These are phyloP conservation scores for Physeter macrocephalus DNA, from an alignment of 2,113 vertebrate genomes.

Conservation along the genomic window DNA sequence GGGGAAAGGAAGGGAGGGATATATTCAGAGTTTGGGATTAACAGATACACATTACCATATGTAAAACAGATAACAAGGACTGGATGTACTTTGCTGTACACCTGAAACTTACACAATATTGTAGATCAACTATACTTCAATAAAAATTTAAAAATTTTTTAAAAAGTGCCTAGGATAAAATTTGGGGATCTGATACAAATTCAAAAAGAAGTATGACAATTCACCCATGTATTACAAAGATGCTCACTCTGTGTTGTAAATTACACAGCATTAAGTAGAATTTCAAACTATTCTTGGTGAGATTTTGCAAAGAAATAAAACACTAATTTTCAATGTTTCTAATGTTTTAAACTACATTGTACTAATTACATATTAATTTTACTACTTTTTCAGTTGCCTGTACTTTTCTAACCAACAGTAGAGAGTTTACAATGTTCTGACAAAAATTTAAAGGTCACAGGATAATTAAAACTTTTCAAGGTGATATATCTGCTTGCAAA, in stretches of 20 bases:
- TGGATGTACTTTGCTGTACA: neutral
- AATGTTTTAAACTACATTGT: neutral
- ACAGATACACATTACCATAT: neutral
- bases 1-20: neutral
- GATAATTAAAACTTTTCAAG: slow-evolving; percentile 11
- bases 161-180: neutral
- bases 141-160: neutral
- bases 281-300: neutral
- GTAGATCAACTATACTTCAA: neutral
- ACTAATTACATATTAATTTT: neutral
- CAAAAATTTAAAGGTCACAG: neutral
- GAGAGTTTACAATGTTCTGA: neutral
- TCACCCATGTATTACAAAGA: neutral
- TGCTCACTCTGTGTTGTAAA: neutral
- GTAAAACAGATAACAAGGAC: neutral
- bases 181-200: neutral
- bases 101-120: neutral
- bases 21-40: neutral
- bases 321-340: neutral
- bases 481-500: neutral
- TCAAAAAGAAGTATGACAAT: neutral
- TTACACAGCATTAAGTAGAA: neutral
- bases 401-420: neutral
- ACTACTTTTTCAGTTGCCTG: neutral
- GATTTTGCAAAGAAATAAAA: neutral